These are phyloP conservation scores for Harpegnathos saltator DNA, from an alignment of 1,140 invertebrate species.

Conservation along the genomic window DNA sequence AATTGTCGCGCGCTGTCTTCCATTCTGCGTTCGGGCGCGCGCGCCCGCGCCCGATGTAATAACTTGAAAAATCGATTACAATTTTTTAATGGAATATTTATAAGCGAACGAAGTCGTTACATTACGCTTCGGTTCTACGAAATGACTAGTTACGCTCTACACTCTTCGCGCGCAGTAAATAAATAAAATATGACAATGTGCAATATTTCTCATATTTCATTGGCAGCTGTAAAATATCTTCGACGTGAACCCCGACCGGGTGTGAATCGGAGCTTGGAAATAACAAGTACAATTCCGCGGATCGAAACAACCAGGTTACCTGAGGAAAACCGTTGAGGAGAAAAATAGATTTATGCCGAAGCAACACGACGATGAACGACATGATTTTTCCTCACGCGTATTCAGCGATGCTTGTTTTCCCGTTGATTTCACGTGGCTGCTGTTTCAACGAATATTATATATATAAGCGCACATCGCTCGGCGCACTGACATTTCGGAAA, in stretches of 20 bases:
- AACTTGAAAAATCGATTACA: neutral
- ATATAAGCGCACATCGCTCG: neutral
- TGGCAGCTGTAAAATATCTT: constrained; percentile 27
- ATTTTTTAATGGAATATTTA: neutral
- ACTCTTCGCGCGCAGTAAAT: neutral
- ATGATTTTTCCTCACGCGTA: neutral
- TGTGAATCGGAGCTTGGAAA: constrained; percentile 16
- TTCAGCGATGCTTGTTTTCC: neutral
- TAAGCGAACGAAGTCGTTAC: neutral
- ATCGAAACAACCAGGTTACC: neutral
- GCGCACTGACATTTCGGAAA: neutral
- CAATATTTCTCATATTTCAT: constrained; percentile 43
- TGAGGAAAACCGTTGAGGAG: neutral
- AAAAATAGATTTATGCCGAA: neutral
- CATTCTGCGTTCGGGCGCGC: neutral
- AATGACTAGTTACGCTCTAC: neutral
- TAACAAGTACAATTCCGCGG: constrained; percentile 5
- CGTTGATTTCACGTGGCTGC: neutral
- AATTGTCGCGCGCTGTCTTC: neutral
- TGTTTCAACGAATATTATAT: neutral
- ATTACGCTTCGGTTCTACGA: neutral
- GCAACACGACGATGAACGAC: neutral
- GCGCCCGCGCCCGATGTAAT: too few species aligned
- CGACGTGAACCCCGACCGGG: neutral
- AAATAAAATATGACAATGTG: constrained; percentile 25